Base-by-base conservation (phyloP, 92 coral and sea anemone genomes). In the Meandrina meandrites region DNA sequence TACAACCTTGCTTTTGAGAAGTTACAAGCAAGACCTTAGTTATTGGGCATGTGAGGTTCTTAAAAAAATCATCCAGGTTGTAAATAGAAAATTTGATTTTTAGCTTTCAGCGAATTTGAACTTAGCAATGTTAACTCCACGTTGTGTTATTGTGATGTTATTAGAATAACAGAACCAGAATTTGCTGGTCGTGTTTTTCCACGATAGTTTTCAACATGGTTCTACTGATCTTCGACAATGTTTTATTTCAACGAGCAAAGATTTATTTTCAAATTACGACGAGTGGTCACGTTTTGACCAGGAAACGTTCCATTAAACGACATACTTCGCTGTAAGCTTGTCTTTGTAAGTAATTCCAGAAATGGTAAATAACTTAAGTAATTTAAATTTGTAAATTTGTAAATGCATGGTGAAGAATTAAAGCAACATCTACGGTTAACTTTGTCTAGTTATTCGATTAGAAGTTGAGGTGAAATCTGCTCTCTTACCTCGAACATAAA, bases 301-400 rank as follows among this genome's bases (percentile, higher is more conserved):
- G 37, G 58, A 75, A 56, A 8, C n/a, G 27, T 54, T 48, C 56
- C 14, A 4, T 37, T 4, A 34, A 37, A 72, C 36, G 31, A 53
- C 80, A 57, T 40, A 74, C 80, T 4, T 13, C 60, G 58, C 11
- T 54, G 24, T 58, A 51, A 17, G 69, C 80, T 60, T 69, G 86
- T 70, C 77, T 82, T 16, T 69, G 86, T 82, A 58, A 73, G 45
- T 70, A 73, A 75, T 83, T 53, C 54, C 4, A 36, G 27, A 32
- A 79, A 24, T 2, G 34, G 71, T 79, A 35, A 57, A 31, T 37
- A 57, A 34, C 17, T 8, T 24, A 30, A 66, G 24, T 19, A 24
- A 30, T 4, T n/a, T 66, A 68, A 68, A 30, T 28, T 28, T 22
- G 17, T 30, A 28, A n/a, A 68, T 68, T 8, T 28, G 30, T 68